Base-by-base conservation (phyloP, 1,140 invertebrate species). In the Aphidius gifuensis region DNA sequence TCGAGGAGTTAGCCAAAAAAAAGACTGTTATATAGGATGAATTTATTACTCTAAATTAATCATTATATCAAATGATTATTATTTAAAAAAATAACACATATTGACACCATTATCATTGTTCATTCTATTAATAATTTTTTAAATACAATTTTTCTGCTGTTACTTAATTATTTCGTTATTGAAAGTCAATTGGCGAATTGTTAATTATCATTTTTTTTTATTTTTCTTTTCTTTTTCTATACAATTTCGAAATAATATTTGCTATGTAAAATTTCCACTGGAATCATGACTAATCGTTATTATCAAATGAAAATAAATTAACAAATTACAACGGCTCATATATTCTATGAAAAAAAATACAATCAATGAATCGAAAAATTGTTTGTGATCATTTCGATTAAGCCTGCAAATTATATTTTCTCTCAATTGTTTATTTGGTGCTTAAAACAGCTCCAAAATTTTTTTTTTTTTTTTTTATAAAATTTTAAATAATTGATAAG, bases 11-110 rank as follows among this genome's bases (percentile, higher is more conserved):
- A 77, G 71, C 75, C 74, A 75, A 76, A 76, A 32, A 32, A 74
- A 77, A 78, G 75, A 78, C 76, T 78, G 76, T 76, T 76, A 76
- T 56, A 71, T 77, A 78, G 67, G 69, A 73, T 59, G 69, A 73
- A 76, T 76, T 74, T 32, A 64, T 71, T 75, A 71, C 51, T 68
- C 66, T 75, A 75, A 71, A 32, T 32, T 32, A 32, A 32, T 32
- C 4, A 32, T 3, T 32, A 32, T 16, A 32, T 32, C 23, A 69
- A 65, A 75, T 70, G 68, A 66, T 68, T 76, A 75, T 69, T 71
- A 71, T 75, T 65, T 66, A 71, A 67, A 51, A 66, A 69, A 66
- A 73, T 63, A 68, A 40, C n/a, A n/a, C 5, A 46, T 44, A n/a
- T 23, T 32, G 0, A 44, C 45, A 21, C 47, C 9, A 21, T 43